These are phyloP conservation scores for Icerya purchasi DNA, from an alignment of 2,888 invertebrate species.

Conservation along the genomic window DNA sequence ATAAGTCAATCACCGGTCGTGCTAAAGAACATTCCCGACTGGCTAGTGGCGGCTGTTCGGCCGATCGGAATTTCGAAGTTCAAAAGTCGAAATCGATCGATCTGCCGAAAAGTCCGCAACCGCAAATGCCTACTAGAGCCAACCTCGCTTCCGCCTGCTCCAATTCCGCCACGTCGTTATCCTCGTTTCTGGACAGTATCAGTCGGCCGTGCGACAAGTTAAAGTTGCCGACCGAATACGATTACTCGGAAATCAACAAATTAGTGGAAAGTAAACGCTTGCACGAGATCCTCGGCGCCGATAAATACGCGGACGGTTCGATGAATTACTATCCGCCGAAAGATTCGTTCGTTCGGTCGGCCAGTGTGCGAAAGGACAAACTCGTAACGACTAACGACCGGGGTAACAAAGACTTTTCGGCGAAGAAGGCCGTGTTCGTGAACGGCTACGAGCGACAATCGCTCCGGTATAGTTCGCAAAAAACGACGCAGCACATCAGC, in stretches of 20 bases:
- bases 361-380: conserved; percentile 13
- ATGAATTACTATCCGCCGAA: neutral
- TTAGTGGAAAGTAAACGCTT: neutral
- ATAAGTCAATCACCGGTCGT: too few species aligned
- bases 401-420: conserved; percentile 13
- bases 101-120: neutral
- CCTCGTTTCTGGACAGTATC: too few species aligned
- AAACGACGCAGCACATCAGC: conserved; percentile 14
- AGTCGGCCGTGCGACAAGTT: neutral
- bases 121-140: too few species aligned
- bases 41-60: too few species aligned
- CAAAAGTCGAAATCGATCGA: neutral
- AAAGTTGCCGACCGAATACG: neutral
- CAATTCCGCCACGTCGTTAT: too few species aligned
- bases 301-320: neutral
- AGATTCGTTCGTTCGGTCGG: conserved; percentile 9
- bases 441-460: conserved; percentile 18
- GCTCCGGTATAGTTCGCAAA: conserved; percentile 16
- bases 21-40: too few species aligned
- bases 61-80: too few species aligned
- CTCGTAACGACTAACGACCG: conserved; percentile 12
- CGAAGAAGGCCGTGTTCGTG: conserved; percentile 15
- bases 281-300: neutral
- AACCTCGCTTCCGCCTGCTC: too few species aligned
- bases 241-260: neutral